Conservation (phyloP, 1,140 invertebrate genomes). For the Drosophila fuyamai region DNA sequence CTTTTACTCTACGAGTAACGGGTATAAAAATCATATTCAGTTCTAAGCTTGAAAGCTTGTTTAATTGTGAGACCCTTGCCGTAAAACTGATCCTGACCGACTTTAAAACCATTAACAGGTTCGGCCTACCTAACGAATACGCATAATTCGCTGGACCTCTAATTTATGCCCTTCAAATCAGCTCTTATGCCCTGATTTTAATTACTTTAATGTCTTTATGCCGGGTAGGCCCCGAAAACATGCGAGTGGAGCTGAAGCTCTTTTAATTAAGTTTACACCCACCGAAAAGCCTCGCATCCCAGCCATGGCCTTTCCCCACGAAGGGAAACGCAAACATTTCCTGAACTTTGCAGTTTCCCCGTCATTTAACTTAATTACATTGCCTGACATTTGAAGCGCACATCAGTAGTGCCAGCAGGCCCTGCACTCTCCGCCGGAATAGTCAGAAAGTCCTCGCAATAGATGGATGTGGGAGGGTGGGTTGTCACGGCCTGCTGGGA, state of each 20-base stretch:
- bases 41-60: no score
- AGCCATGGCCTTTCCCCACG: constrained; percentile 5
- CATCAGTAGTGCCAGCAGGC: constrained; percentile 41
- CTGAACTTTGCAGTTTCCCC: constrained; percentile 78
- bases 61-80: no score
- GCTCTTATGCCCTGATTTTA: constrained; percentile 58
- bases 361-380: constrained; percentile 81
- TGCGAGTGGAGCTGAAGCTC: constrained; percentile 51
- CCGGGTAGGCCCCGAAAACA: constrained; percentile 41
- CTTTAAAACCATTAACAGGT: background rate
- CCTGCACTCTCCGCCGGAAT: constrained; percentile 26
- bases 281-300: constrained; percentile 38
- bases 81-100: background rate
- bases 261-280: constrained; percentile 78
- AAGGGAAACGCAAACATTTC: constrained; percentile 55
- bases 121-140: constrained; percentile 33
- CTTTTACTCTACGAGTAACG: no score
- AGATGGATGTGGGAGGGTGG: constrained; percentile 18
- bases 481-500: background rate
- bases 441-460: constrained; percentile 45
- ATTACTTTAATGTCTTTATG: constrained; percentile 78
- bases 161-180: constrained; percentile 66
- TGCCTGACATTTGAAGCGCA: constrained; percentile 69
- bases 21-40: no score
- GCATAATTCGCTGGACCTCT: constrained; percentile 50